These are phyloP conservation scores for Sarcophaga caerulescens DNA, from an alignment of 2,888 invertebrate genomes.

Conservation along the genomic window DNA sequence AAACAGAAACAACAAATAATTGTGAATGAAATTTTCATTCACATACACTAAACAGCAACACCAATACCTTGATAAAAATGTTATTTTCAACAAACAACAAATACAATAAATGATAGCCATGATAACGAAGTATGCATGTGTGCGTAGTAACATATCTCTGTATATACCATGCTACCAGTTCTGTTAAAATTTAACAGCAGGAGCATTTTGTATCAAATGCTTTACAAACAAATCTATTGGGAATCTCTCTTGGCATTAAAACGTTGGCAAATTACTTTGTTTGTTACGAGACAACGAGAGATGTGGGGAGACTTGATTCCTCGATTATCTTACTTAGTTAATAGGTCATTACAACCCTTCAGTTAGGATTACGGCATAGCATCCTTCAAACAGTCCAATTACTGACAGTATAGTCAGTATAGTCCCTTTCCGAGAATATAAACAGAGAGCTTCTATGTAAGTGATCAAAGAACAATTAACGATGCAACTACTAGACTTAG, in stretches of 20 bases:
- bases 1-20: neutral
- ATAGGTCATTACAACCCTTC: no score
- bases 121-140: neutral
- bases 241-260: neutral
- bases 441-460: no score
- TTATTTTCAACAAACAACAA: neutral
- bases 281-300: neutral
- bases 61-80: no score
- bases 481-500: no score
- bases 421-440: no score
- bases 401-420: no score
- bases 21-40: conserved; percentile 57
- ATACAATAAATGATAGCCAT: neutral
- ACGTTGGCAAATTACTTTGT: neutral
- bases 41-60: neutral
- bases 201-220: neutral
- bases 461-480: no score
- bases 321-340: no score
- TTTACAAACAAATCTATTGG: neutral
- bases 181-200: neutral
- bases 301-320: no score
- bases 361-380: no score
- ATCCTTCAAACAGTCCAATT: no score
- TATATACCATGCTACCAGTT: neutral
- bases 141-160: neutral